These are phyloP conservation scores for Sylvia borin DNA, from an alignment of 2,797 vertebrate species.

Conservation along the genomic window DNA sequence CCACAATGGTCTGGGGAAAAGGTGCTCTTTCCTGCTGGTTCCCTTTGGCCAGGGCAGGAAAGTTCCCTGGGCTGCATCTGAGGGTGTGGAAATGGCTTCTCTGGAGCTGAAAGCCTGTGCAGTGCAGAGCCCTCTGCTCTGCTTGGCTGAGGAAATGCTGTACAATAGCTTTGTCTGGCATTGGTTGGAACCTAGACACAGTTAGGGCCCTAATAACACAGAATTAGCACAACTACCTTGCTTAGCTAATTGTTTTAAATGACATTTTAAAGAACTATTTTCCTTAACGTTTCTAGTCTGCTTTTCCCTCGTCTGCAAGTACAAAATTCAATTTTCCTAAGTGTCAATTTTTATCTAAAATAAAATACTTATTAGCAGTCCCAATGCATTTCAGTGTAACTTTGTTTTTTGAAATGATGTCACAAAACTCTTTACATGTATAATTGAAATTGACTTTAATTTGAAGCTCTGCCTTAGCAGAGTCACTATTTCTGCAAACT, in stretches of 20 bases:
- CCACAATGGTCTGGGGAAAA: background rate
- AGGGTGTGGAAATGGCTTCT: background rate
- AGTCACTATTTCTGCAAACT: background rate
- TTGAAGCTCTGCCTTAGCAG: background rate
- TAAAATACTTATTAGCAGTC: conserved; percentile 30
- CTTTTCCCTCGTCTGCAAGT: background rate
- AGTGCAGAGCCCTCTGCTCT: background rate
- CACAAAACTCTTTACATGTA: background rate
- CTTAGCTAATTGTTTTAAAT: conserved; percentile 6
- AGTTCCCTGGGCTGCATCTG: background rate
- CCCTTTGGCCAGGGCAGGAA: background rate
- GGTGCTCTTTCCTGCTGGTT: background rate
- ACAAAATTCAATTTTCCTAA: conserved; percentile 41
- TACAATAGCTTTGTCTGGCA: background rate
- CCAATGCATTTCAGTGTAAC: background rate
- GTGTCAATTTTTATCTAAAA: conserved; percentile 39
- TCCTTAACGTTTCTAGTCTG: background rate
- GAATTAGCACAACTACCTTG: background rate
- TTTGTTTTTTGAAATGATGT: conserved; percentile 24
- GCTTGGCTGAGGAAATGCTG: background rate
- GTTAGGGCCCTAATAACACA: background rate
- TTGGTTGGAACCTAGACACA: background rate
- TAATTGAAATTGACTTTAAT: conserved; percentile 41
- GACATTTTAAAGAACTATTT: background rate
- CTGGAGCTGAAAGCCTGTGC: background rate